These are phyloP conservation scores for Ptychoptera contaminata DNA, from an alignment of 2,888 invertebrate species.

Conservation along the genomic window DNA sequence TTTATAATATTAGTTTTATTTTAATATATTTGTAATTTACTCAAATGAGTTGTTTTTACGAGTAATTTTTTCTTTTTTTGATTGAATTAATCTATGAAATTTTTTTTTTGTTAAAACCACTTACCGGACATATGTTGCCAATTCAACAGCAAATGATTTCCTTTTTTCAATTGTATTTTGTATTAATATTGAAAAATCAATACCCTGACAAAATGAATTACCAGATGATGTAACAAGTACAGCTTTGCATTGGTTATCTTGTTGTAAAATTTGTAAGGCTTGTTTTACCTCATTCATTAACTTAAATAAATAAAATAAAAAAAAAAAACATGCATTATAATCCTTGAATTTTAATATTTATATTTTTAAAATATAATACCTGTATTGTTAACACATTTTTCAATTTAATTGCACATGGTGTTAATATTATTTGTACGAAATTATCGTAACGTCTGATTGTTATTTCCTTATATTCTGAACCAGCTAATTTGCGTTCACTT, in stretches of 20 bases:
- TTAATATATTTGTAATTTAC: too few relatives aligned
- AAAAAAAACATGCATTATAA: slow-evolving; percentile 6
- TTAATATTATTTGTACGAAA: slow-evolving; percentile 47
- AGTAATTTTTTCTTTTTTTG: background rate
- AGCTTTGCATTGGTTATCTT: slow-evolving; percentile 45
- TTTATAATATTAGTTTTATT: too few relatives aligned
- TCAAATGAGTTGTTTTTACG: too few relatives aligned
- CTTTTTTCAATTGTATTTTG: slow-evolving; percentile 42
- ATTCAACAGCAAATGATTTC: slow-evolving; percentile 45
- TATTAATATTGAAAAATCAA: slow-evolving; percentile 58
- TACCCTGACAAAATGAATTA: slow-evolving; percentile 62
- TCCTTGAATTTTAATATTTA: background rate
- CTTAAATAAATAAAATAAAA: slow-evolving; percentile 36
- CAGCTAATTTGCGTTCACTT: too few relatives aligned
- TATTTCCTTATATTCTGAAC: too few relatives aligned
- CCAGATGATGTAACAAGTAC: slow-evolving; percentile 59
- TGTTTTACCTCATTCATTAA: slow-evolving; percentile 60
- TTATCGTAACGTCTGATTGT: slow-evolving; percentile 13
- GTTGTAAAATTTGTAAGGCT: slow-evolving; percentile 44
- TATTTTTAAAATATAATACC: too few relatives aligned
- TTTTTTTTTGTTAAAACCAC: slow-evolving; percentile 14
- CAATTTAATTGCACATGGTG: slow-evolving; percentile 38
- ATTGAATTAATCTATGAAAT: slow-evolving; percentile 3
- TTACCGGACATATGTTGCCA: slow-evolving; percentile 61
- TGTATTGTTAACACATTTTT: slow-evolving; percentile 44